Conservation (phyloP, 2,888 invertebrate genomes). For the Acheta domesticus region DNA sequence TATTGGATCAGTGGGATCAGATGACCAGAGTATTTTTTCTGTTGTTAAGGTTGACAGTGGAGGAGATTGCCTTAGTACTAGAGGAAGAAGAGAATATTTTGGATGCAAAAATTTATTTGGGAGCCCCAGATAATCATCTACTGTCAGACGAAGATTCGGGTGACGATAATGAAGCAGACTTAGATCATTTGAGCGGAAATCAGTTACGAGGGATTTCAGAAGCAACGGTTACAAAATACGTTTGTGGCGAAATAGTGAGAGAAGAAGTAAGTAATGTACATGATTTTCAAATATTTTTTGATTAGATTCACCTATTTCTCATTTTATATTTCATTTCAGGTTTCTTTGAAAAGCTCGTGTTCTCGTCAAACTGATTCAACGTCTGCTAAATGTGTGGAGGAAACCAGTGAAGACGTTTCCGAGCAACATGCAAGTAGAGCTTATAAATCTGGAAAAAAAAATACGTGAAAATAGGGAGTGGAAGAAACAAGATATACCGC, state of each 20-base stretch:
- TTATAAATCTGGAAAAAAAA: neutral
- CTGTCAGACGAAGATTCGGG: neutral
- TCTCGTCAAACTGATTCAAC: neutral
- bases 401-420: neutral
- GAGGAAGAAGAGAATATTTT: neutral
- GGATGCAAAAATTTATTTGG: neutral
- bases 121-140: neutral
- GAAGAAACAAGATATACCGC: neutral
- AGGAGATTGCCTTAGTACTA: neutral
- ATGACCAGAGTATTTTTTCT: neutral
- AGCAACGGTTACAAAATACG: neutral
- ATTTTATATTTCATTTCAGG: neutral
- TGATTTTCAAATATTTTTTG: neutral
- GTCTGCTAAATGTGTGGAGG: neutral
- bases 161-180: neutral
- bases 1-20: no score
- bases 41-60: neutral
- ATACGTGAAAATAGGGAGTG: neutral
- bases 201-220: neutral
- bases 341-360: neutral
- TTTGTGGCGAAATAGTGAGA: neutral
- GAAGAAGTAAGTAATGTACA: neutral
- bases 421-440: neutral
- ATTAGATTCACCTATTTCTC: neutral
- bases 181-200: constrained; percentile 7